phyloP scores from a whole-genome alignment of 1,140 invertebrate species.

The Neelides sp. region DNA sequence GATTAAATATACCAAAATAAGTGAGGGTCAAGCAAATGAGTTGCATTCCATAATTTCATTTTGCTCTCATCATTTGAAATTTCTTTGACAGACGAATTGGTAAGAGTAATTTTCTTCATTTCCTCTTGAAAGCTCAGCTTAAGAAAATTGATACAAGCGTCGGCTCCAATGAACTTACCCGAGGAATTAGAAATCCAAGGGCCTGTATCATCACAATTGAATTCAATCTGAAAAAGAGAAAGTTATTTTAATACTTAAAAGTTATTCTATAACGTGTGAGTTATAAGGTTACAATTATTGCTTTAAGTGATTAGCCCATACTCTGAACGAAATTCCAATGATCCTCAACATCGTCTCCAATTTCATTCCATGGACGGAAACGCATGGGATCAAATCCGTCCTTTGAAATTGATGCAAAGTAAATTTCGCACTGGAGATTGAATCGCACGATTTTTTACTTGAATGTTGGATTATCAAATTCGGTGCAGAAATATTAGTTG shows the following conservation, averaged over 20 bases:
- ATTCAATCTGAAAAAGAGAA: background rate
- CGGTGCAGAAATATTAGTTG: background rate
- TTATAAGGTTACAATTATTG: too few species aligned
- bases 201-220: background rate
- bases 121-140: background rate
- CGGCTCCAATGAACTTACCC: background rate
- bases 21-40: too few species aligned
- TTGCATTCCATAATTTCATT: too few species aligned
- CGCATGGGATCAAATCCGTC: background rate
- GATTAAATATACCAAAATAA: too few species aligned
- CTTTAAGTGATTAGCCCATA: too few species aligned
- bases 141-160: background rate
- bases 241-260: too few species aligned
- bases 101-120: too few species aligned
- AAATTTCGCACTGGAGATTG: too few species aligned
- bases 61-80: too few species aligned
- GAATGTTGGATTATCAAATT: background rate
- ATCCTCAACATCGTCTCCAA: background rate
- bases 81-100: too few species aligned
- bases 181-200: conserved; percentile 3
- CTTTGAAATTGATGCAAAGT: background rate
- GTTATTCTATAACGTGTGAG: too few species aligned
- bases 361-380: background rate
- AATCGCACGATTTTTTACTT: too few species aligned
- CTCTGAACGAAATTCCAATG: background rate